Base-by-base conservation (phyloP, 2,113 vertebrate genomes). In the Ptilorrhoa leucosticta region DNA sequence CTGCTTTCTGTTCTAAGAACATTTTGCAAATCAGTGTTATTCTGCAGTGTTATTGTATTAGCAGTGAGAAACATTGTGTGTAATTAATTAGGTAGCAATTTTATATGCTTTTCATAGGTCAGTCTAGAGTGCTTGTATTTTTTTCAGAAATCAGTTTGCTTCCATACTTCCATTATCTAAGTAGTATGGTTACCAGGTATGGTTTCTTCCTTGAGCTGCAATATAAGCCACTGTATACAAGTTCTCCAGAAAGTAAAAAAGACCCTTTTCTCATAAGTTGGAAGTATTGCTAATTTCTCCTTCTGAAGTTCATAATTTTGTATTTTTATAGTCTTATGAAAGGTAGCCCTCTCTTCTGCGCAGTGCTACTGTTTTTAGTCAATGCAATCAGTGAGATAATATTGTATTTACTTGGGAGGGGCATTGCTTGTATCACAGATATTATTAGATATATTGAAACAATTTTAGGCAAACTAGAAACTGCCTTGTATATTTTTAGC, bases 21-120 rank as follows among this genome's bases (percentile, higher is more conserved):
- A 17, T 92, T 94, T 78, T 73, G 63, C 58, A 86, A 88, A 89
- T 94, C 83, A 86, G 75, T 77, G 71, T 77, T 88, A 76, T 88
- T 96, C 68, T 94, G 47, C 51, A 81, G 39, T 66, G 18, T 51
- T 68, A 54, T 90, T 94, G 69, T 94, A 47, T 75, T 71, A 78
- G 30, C 77, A 73, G 31, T 65, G 81, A 80, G 92, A 89, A 88
- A 23, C 15, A 21, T 44, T 31, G 9, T 9, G 10, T 54, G 47
- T 73, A 75, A 69, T 95, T 75, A 86, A 91, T 94, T 61, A 68
- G 48, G 11, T 90, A 70, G 45, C 33, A 65, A 88, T 89, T 90
- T 72, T 42, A n/a, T 80, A 11, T 81, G 47, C 13, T 77, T 90
- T 96, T 90, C 72, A 58, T 78, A 93, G 58, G 23, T 66, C 58